These are phyloP conservation scores for Triplophysa dalaica DNA, from an alignment of 2,113 vertebrate genomes.

Conservation along the genomic window DNA sequence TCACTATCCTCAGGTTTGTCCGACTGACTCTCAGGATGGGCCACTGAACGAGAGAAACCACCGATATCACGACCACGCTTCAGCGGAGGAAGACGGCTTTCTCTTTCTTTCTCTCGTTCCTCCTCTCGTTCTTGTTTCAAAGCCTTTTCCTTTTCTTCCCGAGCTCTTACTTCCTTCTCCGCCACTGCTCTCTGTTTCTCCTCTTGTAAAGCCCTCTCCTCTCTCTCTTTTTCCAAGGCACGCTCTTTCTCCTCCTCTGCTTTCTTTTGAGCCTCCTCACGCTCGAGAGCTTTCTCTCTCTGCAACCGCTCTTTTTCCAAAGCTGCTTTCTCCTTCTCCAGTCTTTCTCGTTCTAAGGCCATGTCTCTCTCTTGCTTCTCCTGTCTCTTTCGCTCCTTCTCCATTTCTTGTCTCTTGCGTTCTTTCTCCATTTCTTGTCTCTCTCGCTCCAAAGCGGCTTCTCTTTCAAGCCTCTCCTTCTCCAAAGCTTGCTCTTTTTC, in stretches of 20 bases:
- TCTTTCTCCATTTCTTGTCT: neutral
- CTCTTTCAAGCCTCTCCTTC: constrained; percentile 30
- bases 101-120: constrained; percentile 57
- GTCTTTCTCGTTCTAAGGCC: neutral
- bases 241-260: constrained; percentile 44
- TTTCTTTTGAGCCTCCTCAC: constrained; percentile 38
- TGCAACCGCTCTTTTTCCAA: constrained; percentile 26
- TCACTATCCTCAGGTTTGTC: constrained; percentile 45
- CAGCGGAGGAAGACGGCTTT: constrained; percentile 63
- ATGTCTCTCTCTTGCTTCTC: neutral
- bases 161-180: constrained; percentile 5
- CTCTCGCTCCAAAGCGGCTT: constrained; percentile 29
- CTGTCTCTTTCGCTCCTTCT: neutral
- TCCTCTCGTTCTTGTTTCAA: constrained; percentile 33
- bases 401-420: neutral
- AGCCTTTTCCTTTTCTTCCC: constrained; percentile 30
- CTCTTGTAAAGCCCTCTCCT: constrained; percentile 9
- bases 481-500: neutral
- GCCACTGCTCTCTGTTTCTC: neutral
- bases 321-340: constrained; percentile 46
- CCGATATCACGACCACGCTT: constrained; percentile 63
- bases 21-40: constrained; percentile 58
- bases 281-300: constrained; percentile 42
- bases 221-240: constrained; percentile 7
- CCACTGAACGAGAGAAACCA: constrained; percentile 52